Evolutionary conservation across 2,888 invertebrate genomes (phyloP).

Genomic region (Catonia carolina): DNA sequence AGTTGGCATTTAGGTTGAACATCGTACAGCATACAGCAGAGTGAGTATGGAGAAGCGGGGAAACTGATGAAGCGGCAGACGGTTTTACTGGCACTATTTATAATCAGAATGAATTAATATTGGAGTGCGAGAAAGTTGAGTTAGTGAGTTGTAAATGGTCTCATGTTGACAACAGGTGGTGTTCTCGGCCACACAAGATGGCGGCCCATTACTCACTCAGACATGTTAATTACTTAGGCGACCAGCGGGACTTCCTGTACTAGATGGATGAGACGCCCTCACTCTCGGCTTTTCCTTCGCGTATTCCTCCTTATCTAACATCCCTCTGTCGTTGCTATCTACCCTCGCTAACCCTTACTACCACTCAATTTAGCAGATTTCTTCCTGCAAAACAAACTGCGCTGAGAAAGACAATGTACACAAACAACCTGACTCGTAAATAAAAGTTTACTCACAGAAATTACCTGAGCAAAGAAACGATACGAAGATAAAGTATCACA

Average conservation of each 20-base stretch:
- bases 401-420: too few species aligned
- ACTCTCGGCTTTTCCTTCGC: background rate
- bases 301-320: background rate
- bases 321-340: background rate
- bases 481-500: too few species aligned
- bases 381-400: too few species aligned
- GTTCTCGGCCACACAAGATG: conserved; percentile 3
- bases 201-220: conserved; percentile 1
- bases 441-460: too few species aligned
- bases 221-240: conserved; percentile 11
- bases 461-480: too few species aligned
- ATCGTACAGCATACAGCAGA: too few species aligned
- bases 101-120: conserved; percentile 6
- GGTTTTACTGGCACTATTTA: too few species aligned
- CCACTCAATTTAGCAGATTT: background rate
- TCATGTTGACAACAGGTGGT: conserved; percentile 5
- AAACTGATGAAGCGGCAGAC: background rate
- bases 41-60: background rate
- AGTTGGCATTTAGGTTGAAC: too few species aligned
- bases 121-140: conserved; percentile 4
- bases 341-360: background rate
- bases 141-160: conserved; percentile 9
- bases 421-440: too few species aligned
- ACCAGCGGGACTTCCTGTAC: background rate
- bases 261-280: background rate